Evolutionary conservation across 2,113 vertebrate species (phyloP).

Genomic region (Amblyornis subalaris): DNA sequence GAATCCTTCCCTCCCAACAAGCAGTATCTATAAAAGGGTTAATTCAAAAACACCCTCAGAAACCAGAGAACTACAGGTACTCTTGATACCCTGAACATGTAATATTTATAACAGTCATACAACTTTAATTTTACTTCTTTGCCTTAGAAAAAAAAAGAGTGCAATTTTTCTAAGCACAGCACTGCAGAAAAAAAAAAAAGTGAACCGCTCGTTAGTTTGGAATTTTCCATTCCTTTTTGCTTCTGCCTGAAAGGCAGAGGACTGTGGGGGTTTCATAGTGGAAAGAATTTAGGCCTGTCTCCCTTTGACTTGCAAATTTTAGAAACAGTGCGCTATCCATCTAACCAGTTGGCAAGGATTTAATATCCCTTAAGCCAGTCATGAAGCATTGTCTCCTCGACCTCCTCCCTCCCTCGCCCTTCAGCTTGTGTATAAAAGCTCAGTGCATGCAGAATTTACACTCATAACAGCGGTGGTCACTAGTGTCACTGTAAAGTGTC

Average conservation of each 20-base stretch:
- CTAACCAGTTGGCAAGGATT: conserved; percentile 33
- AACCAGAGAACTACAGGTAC: conserved; percentile 58
- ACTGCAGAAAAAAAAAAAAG: conserved; percentile 43
- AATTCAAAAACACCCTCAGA: conserved; percentile 55
- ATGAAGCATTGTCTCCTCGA: conserved; percentile 5
- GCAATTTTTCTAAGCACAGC: conserved; percentile 63
- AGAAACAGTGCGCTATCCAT: background rate
- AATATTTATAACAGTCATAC: conserved; percentile 81
- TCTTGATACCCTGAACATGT: conserved; percentile 68
- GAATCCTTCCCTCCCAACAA: background rate
- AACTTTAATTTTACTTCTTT: conserved; percentile 79
- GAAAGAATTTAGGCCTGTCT: conserved; percentile 32
- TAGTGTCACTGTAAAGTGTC: background rate
- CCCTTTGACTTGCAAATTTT: conserved; percentile 55
- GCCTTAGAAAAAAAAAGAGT: conserved; percentile 60
- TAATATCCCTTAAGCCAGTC: conserved; percentile 3
- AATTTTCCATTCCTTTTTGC: conserved; percentile 70
- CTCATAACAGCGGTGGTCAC: background rate
- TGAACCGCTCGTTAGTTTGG: conserved; percentile 61
- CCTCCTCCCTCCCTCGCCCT: background rate
- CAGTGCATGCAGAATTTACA: background rate
- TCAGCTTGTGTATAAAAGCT: background rate
- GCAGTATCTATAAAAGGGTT: conserved; percentile 52
- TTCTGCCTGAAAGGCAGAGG: conserved; percentile 50
- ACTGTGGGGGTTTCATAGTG: conserved; percentile 19